phyloP scores from a whole-genome alignment of 2,888 invertebrate genomes.

The Rhamnusium bicolor region DNA sequence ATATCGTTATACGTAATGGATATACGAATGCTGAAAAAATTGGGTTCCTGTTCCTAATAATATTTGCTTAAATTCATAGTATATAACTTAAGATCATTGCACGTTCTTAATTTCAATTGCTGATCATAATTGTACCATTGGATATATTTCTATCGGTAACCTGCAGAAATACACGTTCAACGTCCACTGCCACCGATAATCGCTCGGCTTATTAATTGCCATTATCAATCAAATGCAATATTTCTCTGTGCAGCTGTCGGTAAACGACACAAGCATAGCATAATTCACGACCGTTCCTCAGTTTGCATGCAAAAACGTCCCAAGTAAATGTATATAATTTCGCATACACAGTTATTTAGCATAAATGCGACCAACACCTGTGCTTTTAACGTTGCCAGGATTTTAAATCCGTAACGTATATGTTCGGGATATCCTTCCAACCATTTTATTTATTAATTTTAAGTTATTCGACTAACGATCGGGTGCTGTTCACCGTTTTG shows the following conservation, averaged over 20 bases:
- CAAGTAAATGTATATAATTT: constrained; percentile 50
- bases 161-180: too few species aligned
- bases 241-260: constrained; percentile 12
- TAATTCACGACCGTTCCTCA: constrained; percentile 46
- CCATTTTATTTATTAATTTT: constrained; percentile 44
- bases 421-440: constrained; percentile 28
- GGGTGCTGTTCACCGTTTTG: constrained; percentile 42
- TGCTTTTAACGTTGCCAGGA: constrained; percentile 31
- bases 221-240: constrained; percentile 10
- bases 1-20: too few species aligned
- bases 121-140: too few species aligned
- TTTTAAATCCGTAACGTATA: constrained; percentile 9
- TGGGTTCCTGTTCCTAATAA: too few species aligned
- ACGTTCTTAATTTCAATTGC: too few species aligned
- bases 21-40: too few species aligned
- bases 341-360: constrained; percentile 49
- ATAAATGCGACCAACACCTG: constrained; percentile 51
- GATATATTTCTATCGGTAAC: too few species aligned
- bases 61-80: too few species aligned
- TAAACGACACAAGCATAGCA: constrained; percentile 33
- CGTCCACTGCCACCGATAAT: background rate
- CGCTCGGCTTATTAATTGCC: background rate
- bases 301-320: constrained; percentile 45
- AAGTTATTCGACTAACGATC: constrained; percentile 41
- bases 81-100: too few species aligned